Conservation (phyloP, 2,113 vertebrate genomes). For the Macheiramphus alcinus region DNA sequence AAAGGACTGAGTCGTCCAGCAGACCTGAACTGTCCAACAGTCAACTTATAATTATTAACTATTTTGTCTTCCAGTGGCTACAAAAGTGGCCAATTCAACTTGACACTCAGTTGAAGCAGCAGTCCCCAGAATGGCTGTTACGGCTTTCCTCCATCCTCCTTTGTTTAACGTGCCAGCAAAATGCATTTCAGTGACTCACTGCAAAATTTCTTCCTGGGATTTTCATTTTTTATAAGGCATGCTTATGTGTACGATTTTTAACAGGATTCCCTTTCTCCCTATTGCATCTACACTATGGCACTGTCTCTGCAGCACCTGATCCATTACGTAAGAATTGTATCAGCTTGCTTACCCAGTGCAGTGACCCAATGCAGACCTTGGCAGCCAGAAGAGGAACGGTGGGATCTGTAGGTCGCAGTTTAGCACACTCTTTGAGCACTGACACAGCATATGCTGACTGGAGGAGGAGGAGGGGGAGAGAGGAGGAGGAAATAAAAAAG, state of each 20-base stretch:
- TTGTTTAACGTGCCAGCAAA: background rate
- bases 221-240: background rate
- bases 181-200: background rate
- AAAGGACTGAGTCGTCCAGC: background rate
- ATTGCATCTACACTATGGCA: background rate
- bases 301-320: background rate
- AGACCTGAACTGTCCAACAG: background rate
- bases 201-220: background rate
- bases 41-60: background rate
- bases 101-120: background rate
- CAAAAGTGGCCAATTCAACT: background rate
- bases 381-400: conserved; percentile 88
- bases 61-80: background rate
- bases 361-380: conserved; percentile 93
- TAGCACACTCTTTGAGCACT: conserved; percentile 88
- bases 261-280: background rate
- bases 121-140: background rate
- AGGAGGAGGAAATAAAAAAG: background rate
- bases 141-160: fast-evolving
- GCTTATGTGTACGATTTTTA: background rate
- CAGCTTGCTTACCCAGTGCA: conserved; percentile 89
- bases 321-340: conserved; percentile 25
- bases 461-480: background rate
- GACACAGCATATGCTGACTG: conserved; percentile 91
- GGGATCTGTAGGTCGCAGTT: conserved; percentile 88